Percentiles rank a stretch among this genome's conserved stretches.
These are phyloP conservation scores for Notolepis coatsorum DNA, from an alignment of 2,797 vertebrate species.

Conservation along the genomic window DNA sequence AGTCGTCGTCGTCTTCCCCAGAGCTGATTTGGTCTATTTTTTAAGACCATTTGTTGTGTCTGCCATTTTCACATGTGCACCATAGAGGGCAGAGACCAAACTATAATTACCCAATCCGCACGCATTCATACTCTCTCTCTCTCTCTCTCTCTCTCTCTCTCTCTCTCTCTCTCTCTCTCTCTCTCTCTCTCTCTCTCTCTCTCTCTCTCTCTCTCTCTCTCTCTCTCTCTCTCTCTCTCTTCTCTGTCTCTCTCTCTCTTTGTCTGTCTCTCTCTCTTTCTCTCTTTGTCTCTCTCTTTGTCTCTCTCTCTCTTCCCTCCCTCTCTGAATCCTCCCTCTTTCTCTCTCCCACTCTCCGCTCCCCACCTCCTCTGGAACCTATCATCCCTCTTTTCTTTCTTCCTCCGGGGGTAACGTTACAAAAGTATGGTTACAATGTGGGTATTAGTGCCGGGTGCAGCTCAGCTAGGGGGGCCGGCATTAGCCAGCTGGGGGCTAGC, in stretches of 20 bases:
- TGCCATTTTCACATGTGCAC: conserved; percentile 75
- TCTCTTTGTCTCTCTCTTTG: no score
- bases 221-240: not conserved
- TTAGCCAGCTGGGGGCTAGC: conserved; percentile 80
- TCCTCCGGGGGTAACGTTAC: conserved; percentile 67
- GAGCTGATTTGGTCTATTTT: conserved; percentile 70
- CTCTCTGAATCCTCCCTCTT: conserved; percentile 42
- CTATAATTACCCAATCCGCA: conserved; percentile 82
- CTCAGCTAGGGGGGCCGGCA: conserved; percentile 74
- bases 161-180: not conserved
- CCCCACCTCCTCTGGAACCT: conserved; percentile 60
- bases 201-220: not conserved
- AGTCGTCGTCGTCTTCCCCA: conserved; percentile 56
- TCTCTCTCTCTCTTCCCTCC: conserved; percentile 16
- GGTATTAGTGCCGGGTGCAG: conserved; percentile 78
- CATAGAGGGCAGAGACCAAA: conserved; percentile 69
- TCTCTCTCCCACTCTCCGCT: conserved; percentile 52
- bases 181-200: not conserved
- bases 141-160: conserved; percentile 41
- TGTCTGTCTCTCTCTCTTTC: not conserved
- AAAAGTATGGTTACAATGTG: conserved; percentile 79
- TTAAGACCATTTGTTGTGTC: conserved; percentile 77
- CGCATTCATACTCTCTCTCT: conserved; percentile 74
- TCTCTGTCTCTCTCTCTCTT: not conserved
- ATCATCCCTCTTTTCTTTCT: conserved; percentile 42